These are phyloP conservation scores for Enhydra lutris DNA, from an alignment of 2,113 vertebrate genomes.

Conservation along the genomic window DNA sequence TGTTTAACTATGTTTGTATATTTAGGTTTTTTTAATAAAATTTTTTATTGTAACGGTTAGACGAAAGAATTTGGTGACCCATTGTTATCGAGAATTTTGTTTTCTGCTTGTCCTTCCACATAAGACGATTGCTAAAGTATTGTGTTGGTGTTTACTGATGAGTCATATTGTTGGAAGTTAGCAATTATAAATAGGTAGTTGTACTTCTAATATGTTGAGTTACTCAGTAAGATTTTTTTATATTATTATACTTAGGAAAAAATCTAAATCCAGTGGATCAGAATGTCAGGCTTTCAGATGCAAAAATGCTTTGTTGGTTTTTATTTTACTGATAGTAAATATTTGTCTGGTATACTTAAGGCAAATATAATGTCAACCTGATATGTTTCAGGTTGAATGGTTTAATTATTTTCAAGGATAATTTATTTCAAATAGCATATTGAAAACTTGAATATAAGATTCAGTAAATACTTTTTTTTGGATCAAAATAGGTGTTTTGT, in stretches of 20 bases:
- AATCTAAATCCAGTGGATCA: background rate
- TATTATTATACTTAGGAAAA: background rate
- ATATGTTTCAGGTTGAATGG: background rate
- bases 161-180: constrained; percentile 35
- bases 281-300: background rate
- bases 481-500: constrained; percentile 3
- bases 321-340: constrained; percentile 42
- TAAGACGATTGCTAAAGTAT: background rate
- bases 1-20: constrained; percentile 17
- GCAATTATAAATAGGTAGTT: background rate
- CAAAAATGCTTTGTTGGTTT: background rate
- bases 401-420: constrained; percentile 38
- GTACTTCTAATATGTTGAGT: constrained; percentile 24
- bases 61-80: background rate
- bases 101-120: background rate
- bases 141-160: background rate
- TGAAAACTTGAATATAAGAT: background rate
- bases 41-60: background rate
- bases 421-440: background rate
- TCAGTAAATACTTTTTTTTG: background rate
- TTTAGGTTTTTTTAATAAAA: background rate
- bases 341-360: constrained; percentile 7
- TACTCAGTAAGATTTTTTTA: background rate
- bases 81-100: constrained; percentile 30
- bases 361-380: background rate